A percentile compares a stretch with the other conserved stretches of the same genome.
These are phyloP conservation scores for Drosophila persimilis DNA, from an alignment of 1,140 invertebrate genomes.

Conservation along the genomic window DNA sequence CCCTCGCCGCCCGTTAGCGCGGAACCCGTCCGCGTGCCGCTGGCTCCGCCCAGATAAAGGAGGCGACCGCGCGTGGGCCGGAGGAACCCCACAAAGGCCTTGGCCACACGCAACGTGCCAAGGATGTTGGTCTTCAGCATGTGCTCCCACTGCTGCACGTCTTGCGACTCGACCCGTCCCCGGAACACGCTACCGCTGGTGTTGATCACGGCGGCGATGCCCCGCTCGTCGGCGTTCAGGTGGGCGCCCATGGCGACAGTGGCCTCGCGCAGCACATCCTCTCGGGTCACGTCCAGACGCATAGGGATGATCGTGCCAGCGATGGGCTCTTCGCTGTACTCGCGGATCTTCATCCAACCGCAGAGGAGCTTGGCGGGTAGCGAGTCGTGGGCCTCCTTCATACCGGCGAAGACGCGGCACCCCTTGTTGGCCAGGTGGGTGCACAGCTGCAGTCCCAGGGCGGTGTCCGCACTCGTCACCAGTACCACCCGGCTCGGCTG, in stretches of 20 bases:
- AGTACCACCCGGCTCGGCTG: slow-evolving; percentile 85
- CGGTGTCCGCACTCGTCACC: slow-evolving; percentile 90
- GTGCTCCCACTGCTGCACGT: slow-evolving; percentile 90
- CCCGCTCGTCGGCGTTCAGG: slow-evolving; percentile 91
- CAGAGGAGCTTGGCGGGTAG: slow-evolving; percentile 84
- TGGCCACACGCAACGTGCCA: slow-evolving; percentile 88
- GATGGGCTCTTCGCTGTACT: slow-evolving; percentile 83
- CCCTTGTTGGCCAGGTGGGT: slow-evolving; percentile 87
- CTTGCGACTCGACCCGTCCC: slow-evolving; percentile 88
- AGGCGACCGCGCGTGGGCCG: slow-evolving; percentile 85
- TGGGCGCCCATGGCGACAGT: slow-evolving; percentile 90
- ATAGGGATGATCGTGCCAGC: slow-evolving; percentile 86
- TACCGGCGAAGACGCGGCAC: slow-evolving; percentile 90
- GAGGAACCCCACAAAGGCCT: slow-evolving; percentile 89
- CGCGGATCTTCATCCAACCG: slow-evolving; percentile 86
- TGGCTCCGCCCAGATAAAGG: slow-evolving; percentile 84
- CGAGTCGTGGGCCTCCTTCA: slow-evolving; percentile 85
- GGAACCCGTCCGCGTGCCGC: slow-evolving; percentile 14
- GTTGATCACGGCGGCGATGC: slow-evolving; percentile 92
- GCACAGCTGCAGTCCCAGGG: slow-evolving; percentile 86
- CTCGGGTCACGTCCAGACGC: slow-evolving; percentile 90
- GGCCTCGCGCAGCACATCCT: slow-evolving; percentile 90
- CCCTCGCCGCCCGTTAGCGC: slow-evolving; percentile 83
- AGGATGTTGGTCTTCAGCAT: slow-evolving; percentile 90
- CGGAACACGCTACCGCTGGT: slow-evolving; percentile 89